Base-by-base conservation (phyloP, 2,113 vertebrate genomes). In the Aldabrachelys gigantea region DNA sequence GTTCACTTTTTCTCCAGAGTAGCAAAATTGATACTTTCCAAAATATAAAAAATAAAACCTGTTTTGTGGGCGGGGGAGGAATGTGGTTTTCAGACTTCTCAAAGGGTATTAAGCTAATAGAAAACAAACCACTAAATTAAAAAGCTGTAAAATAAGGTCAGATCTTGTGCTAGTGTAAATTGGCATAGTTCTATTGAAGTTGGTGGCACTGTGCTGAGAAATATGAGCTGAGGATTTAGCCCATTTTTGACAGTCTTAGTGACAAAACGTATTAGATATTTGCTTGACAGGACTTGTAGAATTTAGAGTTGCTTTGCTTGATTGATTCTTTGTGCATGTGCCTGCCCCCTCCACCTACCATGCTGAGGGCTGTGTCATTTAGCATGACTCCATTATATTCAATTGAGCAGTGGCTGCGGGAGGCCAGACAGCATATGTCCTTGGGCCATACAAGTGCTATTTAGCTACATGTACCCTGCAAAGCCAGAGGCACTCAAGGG, bases 261-360 rank as follows among this genome's bases (percentile, higher is more conserved):
- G 95, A 90, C 94, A 94, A 91, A 96, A 91, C 65, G 85, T 82
- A 85, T 94, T 95, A 94, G 94, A 92, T 91, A 87, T 57, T 96
- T 97, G 31, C 87, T 82, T 96, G 89, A 91, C 87, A 96, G 90
- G 92, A 94, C 94, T 91, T 89, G 59, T 96, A 94, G 54, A 82
- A 85, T 93, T 95, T 95, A 52, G 82, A 91, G 86, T 47, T 89
- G 92, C 35, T 75, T 95, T 89, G 91, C 79, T 85, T 95, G 94
- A 88, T 96, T 95, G 96, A 94, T 96, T 96, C 85, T 94, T 94
- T 91, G 88, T 90, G 92, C 54, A 80, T 90, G 65, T 95, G 85
- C 79, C 79, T 97, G 90, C 89, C 90, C 88, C 75, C 62, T 95
- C 75, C 0, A 0, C 87, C 16, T 10, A 76, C 91, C 90, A 80